Evolutionary conservation across 2,888 invertebrate genomes (phyloP), one percentile per base, ranked within the genome.

Genomic region (Drosophila neonasuta): DNA sequence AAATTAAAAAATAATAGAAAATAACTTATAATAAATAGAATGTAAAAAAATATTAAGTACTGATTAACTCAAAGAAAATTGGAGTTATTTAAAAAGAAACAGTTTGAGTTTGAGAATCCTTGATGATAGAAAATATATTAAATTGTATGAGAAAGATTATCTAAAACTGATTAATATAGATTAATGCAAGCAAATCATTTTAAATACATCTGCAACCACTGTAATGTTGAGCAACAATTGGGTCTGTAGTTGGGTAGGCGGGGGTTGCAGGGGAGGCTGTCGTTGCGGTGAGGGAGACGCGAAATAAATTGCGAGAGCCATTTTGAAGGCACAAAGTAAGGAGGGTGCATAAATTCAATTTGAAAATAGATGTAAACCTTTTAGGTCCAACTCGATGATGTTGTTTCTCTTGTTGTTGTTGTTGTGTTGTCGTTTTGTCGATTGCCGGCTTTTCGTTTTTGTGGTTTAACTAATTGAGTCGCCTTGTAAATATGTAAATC

Each of bases 401-500:
- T 15, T 13, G 48, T 32, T 4, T 4, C 3, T 7, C 32, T 2
- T 17, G 44, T 17, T 10, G 24, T 6, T 9, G 7, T 5, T 15
- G 52, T 42, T 15, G 10, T 10, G 49, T 30, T 24, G 51, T 13
- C 29, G 41, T 20, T 24, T 24, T 24, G 50, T 36, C 36, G 32
- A 44, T 32, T 32, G n/a, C n/a, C 81, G 78, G 76, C 83, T 85
- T 85, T 88, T 66, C 81, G 82, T 88, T 88, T 88, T 88, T 90
- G 90, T 82, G 90, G 90, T 90, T 90, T 88, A 89, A 90, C 90
- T 90, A 90, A 90, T 90, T 90, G 90, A 90, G 89, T 89, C 83
- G 82, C 83, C 87, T 88, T 88, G 78, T 86, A 75, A 89, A 86
- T 85, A 88, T 88, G 88, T 85, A 87, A 87, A 86, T 84, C 71